These are phyloP conservation scores for Spinus pinus DNA, from an alignment of 2,797 vertebrate genomes.

Conservation along the genomic window DNA sequence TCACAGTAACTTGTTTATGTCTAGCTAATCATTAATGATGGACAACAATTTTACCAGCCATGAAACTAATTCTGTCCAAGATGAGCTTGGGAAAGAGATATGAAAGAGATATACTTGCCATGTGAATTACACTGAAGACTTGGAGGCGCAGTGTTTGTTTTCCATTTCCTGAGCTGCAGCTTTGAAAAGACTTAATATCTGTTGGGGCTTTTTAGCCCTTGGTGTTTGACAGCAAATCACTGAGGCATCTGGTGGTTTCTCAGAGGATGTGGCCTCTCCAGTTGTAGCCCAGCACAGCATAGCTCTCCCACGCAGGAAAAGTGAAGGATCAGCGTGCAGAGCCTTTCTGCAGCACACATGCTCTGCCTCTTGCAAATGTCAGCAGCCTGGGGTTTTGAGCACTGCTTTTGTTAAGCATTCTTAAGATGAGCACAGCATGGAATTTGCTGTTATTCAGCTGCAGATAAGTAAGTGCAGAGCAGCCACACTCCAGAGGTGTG, in stretches of 20 bases:
- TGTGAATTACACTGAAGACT: not conserved
- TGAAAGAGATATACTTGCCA: not conserved
- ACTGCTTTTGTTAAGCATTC: not conserved
- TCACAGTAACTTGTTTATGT: not conserved
- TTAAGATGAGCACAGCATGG: not conserved
- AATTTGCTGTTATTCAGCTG: not conserved
- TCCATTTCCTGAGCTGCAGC: not conserved
- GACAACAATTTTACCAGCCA: not conserved
- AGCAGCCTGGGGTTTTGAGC: not conserved
- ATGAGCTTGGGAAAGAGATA: not conserved
- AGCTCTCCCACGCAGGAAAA: not conserved
- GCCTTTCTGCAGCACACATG: not conserved
- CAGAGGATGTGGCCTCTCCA: not conserved
- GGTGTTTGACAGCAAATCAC: not conserved
- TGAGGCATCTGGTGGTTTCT: not conserved
- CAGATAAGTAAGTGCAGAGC: not conserved
- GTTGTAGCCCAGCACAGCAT: not conserved
- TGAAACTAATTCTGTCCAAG: not conserved
- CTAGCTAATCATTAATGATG: not conserved
- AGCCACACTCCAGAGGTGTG: not conserved
- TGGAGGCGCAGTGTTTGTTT: not conserved
- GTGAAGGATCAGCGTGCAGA: not conserved
- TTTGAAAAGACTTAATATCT: not conserved
- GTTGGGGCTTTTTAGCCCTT: not conserved
- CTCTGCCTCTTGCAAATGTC: not conserved